A percentile compares a stretch with the other conserved stretches of the same genome.
Evolutionary conservation across 1,140 invertebrate species (phyloP).

Genomic region (Papilio polyxenes): DNA sequence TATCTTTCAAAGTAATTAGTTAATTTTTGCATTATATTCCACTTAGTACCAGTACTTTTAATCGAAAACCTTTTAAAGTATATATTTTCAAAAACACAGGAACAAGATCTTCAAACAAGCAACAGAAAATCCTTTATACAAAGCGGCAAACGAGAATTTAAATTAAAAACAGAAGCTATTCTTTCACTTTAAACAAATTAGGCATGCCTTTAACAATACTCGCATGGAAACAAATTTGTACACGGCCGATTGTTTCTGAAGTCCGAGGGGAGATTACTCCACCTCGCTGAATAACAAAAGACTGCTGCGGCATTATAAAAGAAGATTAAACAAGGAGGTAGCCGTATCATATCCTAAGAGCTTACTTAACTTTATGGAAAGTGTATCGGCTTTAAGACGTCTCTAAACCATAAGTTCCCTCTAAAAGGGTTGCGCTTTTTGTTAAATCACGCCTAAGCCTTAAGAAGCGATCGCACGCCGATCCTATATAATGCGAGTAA

Average conservation of each 20-base stretch:
- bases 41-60: too few relatives aligned
- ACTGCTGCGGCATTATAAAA: slow-evolving; percentile 70
- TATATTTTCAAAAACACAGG: background rate
- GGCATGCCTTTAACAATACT: slow-evolving; percentile 52
- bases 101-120: slow-evolving; percentile 10
- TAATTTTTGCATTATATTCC: too few relatives aligned
- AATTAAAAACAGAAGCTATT: slow-evolving; percentile 54
- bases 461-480: slow-evolving; percentile 61
- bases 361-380: slow-evolving; percentile 77
- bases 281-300: slow-evolving; percentile 72
- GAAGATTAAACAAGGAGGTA: slow-evolving; percentile 73
- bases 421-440: slow-evolving; percentile 77
- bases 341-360: slow-evolving; percentile 74
- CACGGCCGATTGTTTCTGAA: slow-evolving; percentile 70
- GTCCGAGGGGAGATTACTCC: slow-evolving; percentile 64
- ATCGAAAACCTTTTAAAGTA: too few relatives aligned
- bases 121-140: slow-evolving; percentile 23
- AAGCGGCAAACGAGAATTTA: slow-evolving; percentile 46
- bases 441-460: slow-evolving; percentile 68
- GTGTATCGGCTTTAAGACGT: slow-evolving; percentile 67
- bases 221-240: slow-evolving; percentile 58
- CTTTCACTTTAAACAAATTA: slow-evolving; percentile 61
- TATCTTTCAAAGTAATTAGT: too few relatives aligned
- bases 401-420: slow-evolving; percentile 72
- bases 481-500: slow-evolving; percentile 59